A percentile compares a stretch with the other conserved stretches of the same genome.
phyloP scores from a whole-genome alignment of 2,888 invertebrate genomes.

The Hemithea aestivaria region DNA sequence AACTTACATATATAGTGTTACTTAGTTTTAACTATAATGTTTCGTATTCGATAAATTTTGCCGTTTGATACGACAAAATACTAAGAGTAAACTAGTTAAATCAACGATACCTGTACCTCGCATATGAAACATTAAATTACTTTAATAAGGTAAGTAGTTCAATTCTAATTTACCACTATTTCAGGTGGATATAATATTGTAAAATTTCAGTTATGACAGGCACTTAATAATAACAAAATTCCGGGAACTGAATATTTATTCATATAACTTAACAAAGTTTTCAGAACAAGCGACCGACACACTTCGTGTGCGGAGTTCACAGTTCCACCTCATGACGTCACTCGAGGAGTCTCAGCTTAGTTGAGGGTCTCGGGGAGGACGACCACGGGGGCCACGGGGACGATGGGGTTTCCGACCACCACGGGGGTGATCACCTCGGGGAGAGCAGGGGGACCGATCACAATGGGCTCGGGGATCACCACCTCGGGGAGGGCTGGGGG shows the following conservation, averaged over 20 bases:
- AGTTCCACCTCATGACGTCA: slow-evolving; percentile 16
- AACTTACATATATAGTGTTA: too few relatives aligned
- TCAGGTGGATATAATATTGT: too few relatives aligned
- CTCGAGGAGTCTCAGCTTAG: slow-evolving; percentile 16
- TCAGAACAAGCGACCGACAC: slow-evolving; percentile 10
- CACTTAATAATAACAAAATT: not conserved
- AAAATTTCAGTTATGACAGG: too few relatives aligned
- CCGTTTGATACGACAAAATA: too few relatives aligned
- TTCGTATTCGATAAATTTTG: too few relatives aligned
- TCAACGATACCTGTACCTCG: too few relatives aligned
- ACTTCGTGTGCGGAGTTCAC: slow-evolving; percentile 12
- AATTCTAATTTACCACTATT: too few relatives aligned
- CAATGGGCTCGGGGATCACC: slow-evolving; percentile 21
- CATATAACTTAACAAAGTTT: slow-evolving; percentile 18
- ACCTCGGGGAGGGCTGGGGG: slow-evolving; percentile 17
- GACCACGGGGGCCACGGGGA: slow-evolving; percentile 20
- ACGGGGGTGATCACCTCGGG: slow-evolving; percentile 13
- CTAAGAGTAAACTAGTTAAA: too few relatives aligned
- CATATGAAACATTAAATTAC: too few relatives aligned
- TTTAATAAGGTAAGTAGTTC: too few relatives aligned
- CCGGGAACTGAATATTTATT: slow-evolving; percentile 22
- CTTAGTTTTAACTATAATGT: too few relatives aligned
- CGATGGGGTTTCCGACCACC: slow-evolving; percentile 13
- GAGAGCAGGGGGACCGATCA: slow-evolving; percentile 8
- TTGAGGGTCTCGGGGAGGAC: slow-evolving; percentile 30